Conservation (phyloP, 2,113 vertebrate species). For the Ramphastos sulfuratus region DNA sequence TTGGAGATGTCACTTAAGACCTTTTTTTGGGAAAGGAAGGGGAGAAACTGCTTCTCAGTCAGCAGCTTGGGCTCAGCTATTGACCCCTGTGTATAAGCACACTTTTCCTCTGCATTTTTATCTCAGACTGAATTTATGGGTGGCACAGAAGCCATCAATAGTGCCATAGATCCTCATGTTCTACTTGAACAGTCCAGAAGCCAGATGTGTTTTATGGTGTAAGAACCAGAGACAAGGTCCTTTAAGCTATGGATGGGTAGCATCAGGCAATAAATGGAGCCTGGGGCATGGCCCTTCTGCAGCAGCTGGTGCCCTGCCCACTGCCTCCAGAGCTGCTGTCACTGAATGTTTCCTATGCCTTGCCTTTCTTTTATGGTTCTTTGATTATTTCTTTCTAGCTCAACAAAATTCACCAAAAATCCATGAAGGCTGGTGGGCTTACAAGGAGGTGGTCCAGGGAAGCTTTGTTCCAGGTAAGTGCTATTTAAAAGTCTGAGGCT, state of each 20-base stretch:
- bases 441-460: constrained; percentile 98
- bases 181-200: neutral
- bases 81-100: neutral
- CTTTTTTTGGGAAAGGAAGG: neutral
- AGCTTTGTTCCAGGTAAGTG: constrained; percentile 98
- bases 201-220: neutral
- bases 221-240: neutral
- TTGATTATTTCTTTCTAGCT: constrained; percentile 78
- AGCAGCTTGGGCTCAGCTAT: neutral
- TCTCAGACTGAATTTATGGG: neutral
- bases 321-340: neutral
- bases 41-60: neutral
- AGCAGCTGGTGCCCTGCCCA: neutral
- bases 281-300: neutral
- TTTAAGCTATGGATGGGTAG: neutral
- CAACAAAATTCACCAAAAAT: constrained; percentile 97
- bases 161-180: neutral
- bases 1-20: neutral
- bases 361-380: constrained; percentile 13
- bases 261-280: neutral
- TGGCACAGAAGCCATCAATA: neutral
- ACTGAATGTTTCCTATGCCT: neutral
- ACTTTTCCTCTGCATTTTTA: neutral
- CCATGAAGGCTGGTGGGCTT: constrained; percentile 99
- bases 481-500: neutral